These are phyloP conservation scores for Menidia beryllina DNA, from an alignment of 2,113 vertebrate genomes.

Conservation along the genomic window DNA sequence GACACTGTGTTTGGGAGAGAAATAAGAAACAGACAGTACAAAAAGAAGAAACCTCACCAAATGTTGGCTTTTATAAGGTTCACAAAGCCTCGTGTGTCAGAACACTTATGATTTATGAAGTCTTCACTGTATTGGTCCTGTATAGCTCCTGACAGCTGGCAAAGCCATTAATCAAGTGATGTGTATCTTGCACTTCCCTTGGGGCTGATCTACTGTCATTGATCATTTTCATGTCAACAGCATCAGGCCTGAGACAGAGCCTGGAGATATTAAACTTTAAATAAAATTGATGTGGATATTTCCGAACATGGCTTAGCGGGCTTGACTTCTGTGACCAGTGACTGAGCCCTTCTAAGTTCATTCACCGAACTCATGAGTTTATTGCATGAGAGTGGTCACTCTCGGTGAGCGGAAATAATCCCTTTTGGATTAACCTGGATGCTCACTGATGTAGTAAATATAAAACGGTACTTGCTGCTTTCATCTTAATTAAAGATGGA, in stretches of 20 bases:
- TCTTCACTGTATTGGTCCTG: slow-evolving; percentile 73
- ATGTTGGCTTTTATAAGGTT: slow-evolving; percentile 55
- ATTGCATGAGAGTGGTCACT: slow-evolving; percentile 58
- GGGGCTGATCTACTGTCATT: slow-evolving; percentile 75
- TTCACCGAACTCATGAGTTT: slow-evolving; percentile 37
- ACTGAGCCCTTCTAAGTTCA: slow-evolving; percentile 2
- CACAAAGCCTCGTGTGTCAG: slow-evolving; percentile 66
- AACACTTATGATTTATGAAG: slow-evolving; percentile 78
- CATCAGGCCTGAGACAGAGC: slow-evolving; percentile 42
- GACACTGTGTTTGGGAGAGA: slow-evolving; percentile 19
- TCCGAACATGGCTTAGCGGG: slow-evolving; percentile 37
- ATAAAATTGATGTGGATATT: slow-evolving; percentile 62
- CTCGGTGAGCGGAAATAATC: slow-evolving; percentile 49
- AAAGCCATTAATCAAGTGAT: slow-evolving; percentile 78
- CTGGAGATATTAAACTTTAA: slow-evolving; percentile 71
- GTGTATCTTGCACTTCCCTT: slow-evolving; percentile 71
- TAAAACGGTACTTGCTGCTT: slow-evolving; percentile 58
- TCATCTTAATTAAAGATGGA: slow-evolving; percentile 71
- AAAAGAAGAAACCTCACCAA: slow-evolving; percentile 14
- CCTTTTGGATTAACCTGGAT: slow-evolving; percentile 70
- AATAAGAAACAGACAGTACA: not conserved
- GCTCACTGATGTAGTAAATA: slow-evolving; percentile 65
- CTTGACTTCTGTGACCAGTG: slow-evolving; percentile 23
- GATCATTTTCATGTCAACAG: slow-evolving; percentile 77
- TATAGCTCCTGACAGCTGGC: slow-evolving; percentile 78